Evolutionary conservation across 2,888 invertebrate species (phyloP).

Genomic region (Dolomedes plantarius): DNA sequence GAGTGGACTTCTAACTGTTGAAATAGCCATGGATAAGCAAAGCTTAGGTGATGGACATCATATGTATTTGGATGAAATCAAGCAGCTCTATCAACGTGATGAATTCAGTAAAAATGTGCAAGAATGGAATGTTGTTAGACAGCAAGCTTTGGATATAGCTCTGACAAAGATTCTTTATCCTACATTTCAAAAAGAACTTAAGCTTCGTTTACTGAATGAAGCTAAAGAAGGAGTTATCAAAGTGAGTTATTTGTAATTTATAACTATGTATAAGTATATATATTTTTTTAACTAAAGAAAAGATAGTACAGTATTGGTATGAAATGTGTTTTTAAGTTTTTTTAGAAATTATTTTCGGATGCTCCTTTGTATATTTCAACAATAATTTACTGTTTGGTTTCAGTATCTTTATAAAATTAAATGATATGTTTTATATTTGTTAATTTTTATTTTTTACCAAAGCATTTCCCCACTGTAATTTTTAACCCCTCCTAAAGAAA

Average conservation of each 20-base stretch:
- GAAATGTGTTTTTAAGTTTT: no score
- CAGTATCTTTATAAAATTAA: no score
- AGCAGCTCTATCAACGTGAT: slow-evolving; percentile 90
- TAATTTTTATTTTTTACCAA: no score
- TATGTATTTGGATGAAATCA: slow-evolving; percentile 89
- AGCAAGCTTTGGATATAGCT: slow-evolving; percentile 91
- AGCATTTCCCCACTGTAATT: no score
- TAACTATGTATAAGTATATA: neutral
- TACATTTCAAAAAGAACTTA: slow-evolving; percentile 90
- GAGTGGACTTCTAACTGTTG: slow-evolving; percentile 76
- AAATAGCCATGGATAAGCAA: slow-evolving; percentile 73
- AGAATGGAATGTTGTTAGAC: slow-evolving; percentile 95
- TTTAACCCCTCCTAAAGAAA: no score
- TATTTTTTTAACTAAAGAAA: no score
- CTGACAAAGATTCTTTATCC: slow-evolving; percentile 92
- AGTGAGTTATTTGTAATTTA: slow-evolving; percentile 60
- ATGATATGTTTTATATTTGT: no score
- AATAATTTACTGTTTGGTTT: no score
- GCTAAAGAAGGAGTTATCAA: slow-evolving; percentile 88
- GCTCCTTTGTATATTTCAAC: no score
- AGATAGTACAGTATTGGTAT: no score
- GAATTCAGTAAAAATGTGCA: slow-evolving; percentile 95
- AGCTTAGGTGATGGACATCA: slow-evolving; percentile 46
- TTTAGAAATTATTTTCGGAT: no score
- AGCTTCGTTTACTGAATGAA: slow-evolving; percentile 87